Evolutionary conservation across 2,113 vertebrate genomes (phyloP).

Genomic region (Thamnaconus septentrionalis): DNA sequence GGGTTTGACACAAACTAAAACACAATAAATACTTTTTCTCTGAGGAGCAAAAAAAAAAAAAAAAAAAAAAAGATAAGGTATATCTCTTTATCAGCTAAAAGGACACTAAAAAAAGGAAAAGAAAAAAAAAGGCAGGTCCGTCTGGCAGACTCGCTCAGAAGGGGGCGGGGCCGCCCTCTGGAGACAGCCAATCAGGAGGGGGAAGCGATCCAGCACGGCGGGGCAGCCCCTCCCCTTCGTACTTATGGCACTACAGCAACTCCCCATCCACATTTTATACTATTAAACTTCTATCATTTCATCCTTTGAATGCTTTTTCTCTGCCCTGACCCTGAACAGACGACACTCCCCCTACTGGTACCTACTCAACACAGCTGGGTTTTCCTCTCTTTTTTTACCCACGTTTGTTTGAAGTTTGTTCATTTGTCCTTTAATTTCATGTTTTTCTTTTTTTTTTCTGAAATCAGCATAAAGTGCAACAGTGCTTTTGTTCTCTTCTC

Average conservation of each 20-base stretch:
- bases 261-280: conserved; percentile 53
- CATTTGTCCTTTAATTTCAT: conserved; percentile 36
- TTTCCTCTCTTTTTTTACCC: conserved; percentile 49
- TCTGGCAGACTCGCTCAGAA: conserved; percentile 63
- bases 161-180: conserved; percentile 49
- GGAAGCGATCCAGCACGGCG: conserved; percentile 38
- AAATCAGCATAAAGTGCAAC: conserved; percentile 96
- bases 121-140: conserved; percentile 53
- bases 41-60: not conserved
- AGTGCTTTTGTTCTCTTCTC: conserved; percentile 92
- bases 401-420: conserved; percentile 46
- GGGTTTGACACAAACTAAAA: conserved; percentile 70
- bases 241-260: conserved; percentile 78
- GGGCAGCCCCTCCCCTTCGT: conserved; percentile 65
- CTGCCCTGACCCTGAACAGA: conserved; percentile 64
- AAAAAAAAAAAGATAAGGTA: conserved; percentile 63
- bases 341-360: conserved; percentile 58
- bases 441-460: conserved; percentile 60
- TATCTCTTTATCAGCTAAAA: conserved; percentile 67
- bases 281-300: conserved; percentile 27
- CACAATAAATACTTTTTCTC: conserved; percentile 77
- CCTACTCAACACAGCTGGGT: conserved; percentile 65
- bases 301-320: conserved; percentile 36
- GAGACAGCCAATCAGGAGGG: not conserved
- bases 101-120: conserved; percentile 56